Evolutionary conservation across 2,888 invertebrate genomes (phyloP).

Genomic region (Blastobasis lacticolella): DNA sequence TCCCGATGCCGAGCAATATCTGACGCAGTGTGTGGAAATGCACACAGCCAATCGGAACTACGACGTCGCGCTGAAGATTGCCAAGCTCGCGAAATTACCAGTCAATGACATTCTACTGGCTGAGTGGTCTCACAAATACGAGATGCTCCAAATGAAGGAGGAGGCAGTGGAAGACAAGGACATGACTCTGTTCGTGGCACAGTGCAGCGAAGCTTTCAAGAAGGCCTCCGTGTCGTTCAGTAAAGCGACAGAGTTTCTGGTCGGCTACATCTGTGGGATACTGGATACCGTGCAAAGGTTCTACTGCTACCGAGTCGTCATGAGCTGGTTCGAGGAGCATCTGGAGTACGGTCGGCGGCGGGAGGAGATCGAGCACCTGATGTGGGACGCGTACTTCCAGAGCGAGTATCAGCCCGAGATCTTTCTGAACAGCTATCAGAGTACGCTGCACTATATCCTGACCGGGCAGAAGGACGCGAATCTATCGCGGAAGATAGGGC

Average conservation of each 20-base stretch:
- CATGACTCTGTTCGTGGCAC: constrained; percentile 68
- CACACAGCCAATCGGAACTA: constrained; percentile 68
- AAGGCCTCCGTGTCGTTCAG: constrained; percentile 75
- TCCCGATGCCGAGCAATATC: constrained; percentile 55
- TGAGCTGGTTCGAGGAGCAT: constrained; percentile 64
- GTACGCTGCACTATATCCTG: constrained; percentile 49
- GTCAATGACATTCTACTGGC: constrained; percentile 69
- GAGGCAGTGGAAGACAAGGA: constrained; percentile 47
- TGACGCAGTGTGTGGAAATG: constrained; percentile 68
- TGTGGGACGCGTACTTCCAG: constrained; percentile 63
- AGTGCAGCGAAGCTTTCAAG: constrained; percentile 77
- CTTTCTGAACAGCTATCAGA: constrained; percentile 46
- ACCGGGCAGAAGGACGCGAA: constrained; percentile 50
- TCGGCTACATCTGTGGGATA: constrained; percentile 70
- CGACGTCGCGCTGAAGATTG: constrained; percentile 73
- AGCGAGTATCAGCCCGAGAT: constrained; percentile 34
- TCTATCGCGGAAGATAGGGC: constrained; percentile 40
- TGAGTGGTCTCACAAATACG: constrained; percentile 70
- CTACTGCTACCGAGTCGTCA: constrained; percentile 59
- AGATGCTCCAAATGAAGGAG: constrained; percentile 41
- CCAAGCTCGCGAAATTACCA: constrained; percentile 60
- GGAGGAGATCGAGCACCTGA: constrained; percentile 59
- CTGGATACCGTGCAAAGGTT: constrained; percentile 62
- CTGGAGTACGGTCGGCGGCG: constrained; percentile 49
- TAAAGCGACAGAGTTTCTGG: constrained; percentile 77